A percentile compares a stretch with the other conserved stretches of the same genome.
Conservation (phyloP, 2,888 invertebrate species). For the Drosophila quinaria region DNA sequence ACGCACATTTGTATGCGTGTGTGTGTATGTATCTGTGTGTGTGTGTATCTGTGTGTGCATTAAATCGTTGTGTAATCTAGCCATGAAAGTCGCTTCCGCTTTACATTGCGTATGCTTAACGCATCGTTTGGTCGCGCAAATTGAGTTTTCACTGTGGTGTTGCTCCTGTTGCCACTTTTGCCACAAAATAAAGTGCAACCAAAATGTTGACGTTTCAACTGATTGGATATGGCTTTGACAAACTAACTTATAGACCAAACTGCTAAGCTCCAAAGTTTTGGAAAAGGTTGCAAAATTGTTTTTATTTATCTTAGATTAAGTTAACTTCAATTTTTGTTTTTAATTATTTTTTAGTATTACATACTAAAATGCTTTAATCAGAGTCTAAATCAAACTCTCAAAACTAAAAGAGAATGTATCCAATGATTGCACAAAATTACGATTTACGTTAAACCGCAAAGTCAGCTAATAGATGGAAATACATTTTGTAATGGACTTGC, state of each 20-base stretch:
- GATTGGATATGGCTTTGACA: conserved; percentile 48
- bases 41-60: conserved; percentile 1
- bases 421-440: no score
- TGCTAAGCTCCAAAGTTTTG: background rate
- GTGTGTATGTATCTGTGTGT: background rate
- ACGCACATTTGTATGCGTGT: conserved; percentile 8
- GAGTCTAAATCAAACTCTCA: no score
- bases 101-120: conserved; percentile 75
- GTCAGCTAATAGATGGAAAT: no score
- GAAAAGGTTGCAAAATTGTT: background rate
- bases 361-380: no score
- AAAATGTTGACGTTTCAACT: conserved; percentile 46
- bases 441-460: no score
- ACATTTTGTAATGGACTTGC: no score
- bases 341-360: no score
- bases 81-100: conserved; percentile 69
- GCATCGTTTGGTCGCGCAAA: conserved; percentile 73
- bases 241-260: background rate
- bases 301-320: no score
- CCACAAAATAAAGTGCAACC: conserved; percentile 33
- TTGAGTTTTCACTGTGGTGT: conserved; percentile 60
- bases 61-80: conserved; percentile 70
- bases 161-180: conserved; percentile 13
- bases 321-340: no score
- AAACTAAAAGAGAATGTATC: no score